A percentile compares a stretch with the other conserved stretches of the same genome.
Evolutionary conservation across 2,113 vertebrate genomes (phyloP).

Genomic region (Myotis yumanensis): DNA sequence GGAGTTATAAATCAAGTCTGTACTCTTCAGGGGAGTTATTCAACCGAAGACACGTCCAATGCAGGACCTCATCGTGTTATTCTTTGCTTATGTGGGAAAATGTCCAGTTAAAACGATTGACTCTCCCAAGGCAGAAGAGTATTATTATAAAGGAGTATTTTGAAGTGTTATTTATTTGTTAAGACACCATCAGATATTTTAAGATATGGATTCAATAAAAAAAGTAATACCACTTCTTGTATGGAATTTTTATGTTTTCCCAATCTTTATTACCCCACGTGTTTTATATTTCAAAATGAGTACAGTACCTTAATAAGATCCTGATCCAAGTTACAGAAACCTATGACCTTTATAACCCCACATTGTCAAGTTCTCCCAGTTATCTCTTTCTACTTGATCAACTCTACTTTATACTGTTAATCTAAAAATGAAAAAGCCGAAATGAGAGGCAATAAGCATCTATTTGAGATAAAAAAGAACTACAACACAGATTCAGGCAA

Average conservation of each 20-base stretch:
- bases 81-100: constrained; percentile 34
- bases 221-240: constrained; percentile 16
- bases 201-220: constrained; percentile 42
- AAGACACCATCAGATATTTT: constrained; percentile 35
- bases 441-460: not conserved
- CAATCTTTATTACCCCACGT: not conserved
- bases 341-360: not conserved
- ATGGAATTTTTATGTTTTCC: constrained; percentile 40
- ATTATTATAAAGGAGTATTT: constrained; percentile 23
- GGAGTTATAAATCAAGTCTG: constrained; percentile 54
- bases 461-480: not conserved
- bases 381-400: not conserved
- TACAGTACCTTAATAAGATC: constrained; percentile 28
- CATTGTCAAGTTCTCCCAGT: not conserved
- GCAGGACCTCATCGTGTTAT: not conserved
- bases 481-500: not conserved
- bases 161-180: constrained; percentile 42
- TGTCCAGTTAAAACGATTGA: not conserved
- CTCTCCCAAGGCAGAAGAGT: not conserved
- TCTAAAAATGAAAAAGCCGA: not conserved
- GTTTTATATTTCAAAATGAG: constrained; percentile 41
- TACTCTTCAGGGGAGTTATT: constrained; percentile 34
- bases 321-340: not conserved
- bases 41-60: constrained; percentile 24
- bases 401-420: not conserved